phyloP scores from a whole-genome alignment of 1,140 invertebrate genomes.

The Nebria ingens region DNA sequence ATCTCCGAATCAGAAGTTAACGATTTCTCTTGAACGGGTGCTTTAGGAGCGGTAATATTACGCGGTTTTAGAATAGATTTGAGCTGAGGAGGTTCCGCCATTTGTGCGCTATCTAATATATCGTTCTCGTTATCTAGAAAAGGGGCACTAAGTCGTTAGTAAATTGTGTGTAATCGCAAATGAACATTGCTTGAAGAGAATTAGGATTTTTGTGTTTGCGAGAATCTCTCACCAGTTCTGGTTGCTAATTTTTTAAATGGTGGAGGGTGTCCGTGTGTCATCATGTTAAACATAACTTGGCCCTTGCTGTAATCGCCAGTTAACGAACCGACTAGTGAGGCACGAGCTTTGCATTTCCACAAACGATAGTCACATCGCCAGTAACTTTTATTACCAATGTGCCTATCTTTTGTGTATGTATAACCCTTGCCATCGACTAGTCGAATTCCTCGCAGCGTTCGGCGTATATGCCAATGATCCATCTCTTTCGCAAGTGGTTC shows the following conservation, averaged over 20 bases:
- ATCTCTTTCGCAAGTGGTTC: not conserved
- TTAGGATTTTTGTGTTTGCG: too few relatives aligned
- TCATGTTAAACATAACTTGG: not conserved
- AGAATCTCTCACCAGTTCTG: not conserved
- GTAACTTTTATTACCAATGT: not conserved
- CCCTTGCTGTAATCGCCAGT: not conserved
- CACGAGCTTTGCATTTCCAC: not conserved
- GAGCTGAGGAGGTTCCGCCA: not conserved
- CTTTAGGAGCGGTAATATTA: not conserved
- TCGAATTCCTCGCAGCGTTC: not conserved
- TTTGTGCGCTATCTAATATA: too few relatives aligned
- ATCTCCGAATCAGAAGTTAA: slow-evolving; percentile 33
- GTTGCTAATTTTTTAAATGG: not conserved
- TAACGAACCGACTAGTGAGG: not conserved
- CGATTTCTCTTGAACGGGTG: not conserved
- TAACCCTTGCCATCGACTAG: not conserved
- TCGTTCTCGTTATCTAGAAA: not conserved
- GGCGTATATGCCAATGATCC: not conserved
- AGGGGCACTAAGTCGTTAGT: not conserved
- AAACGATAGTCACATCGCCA: not conserved
- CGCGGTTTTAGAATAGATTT: not conserved
- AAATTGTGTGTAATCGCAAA: not conserved
- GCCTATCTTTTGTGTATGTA: not conserved
- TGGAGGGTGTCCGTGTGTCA: not conserved
- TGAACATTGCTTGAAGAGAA: too few relatives aligned